phyloP scores from a whole-genome alignment of 92 coral and sea anemone genomes.

The Phenganax subtilis region DNA sequence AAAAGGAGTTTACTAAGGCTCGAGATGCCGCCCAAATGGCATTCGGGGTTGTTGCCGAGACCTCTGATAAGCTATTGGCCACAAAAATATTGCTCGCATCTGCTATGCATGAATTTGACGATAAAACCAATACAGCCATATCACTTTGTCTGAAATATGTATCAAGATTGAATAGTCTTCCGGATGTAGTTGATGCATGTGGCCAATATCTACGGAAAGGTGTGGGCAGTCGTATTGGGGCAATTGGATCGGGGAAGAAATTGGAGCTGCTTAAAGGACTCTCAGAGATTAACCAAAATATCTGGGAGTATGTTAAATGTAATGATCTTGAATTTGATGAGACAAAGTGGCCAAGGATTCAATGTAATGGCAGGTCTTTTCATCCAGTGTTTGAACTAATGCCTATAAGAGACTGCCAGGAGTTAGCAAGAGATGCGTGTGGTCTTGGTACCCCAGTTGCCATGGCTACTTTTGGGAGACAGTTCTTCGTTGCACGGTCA shows the following conservation, averaged over 20 bases:
- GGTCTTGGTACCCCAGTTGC: constrained; percentile 58
- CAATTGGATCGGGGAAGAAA: constrained; percentile 59
- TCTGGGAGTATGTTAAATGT: constrained; percentile 64
- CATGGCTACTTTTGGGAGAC: constrained; percentile 60
- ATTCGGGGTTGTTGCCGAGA: constrained; percentile 85
- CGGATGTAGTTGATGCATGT: constrained; percentile 61
- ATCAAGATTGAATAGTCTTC: constrained; percentile 70
- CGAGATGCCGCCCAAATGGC: constrained; percentile 98
- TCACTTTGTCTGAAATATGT: constrained; percentile 79
- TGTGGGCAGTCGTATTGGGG: constrained; percentile 66
- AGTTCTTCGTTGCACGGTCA: constrained; percentile 57
- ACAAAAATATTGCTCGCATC: constrained; percentile 94
- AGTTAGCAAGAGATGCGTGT: constrained; percentile 42
- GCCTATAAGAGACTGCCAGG: constrained; percentile 54
- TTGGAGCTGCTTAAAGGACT: constrained; percentile 61
- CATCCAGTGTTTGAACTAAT: constrained; percentile 64
- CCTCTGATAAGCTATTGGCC: constrained; percentile 78
- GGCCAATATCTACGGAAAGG: constrained; percentile 56
- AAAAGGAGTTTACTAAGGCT: constrained; percentile 86
- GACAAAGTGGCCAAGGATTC: constrained; percentile 57
- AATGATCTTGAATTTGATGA: constrained; percentile 47
- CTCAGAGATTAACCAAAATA: constrained; percentile 88
- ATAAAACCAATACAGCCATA: constrained; percentile 74
- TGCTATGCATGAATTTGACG: constrained; percentile 88
- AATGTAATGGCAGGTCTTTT: constrained; percentile 45